These are phyloP conservation scores for Gonioctena quinquepunctata DNA, from an alignment of 1,140 invertebrate species.

Conservation along the genomic window DNA sequence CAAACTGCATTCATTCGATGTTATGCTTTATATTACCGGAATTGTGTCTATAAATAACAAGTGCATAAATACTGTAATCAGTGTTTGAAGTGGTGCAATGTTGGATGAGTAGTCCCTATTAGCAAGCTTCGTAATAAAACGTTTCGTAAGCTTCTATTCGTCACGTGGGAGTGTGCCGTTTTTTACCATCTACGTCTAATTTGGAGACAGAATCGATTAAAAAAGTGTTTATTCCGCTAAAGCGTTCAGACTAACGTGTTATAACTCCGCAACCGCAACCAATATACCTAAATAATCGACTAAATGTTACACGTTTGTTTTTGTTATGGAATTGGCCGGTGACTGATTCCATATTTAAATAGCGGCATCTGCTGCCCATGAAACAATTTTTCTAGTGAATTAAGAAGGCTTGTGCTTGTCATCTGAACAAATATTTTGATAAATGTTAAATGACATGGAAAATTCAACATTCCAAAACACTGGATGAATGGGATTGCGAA, in stretches of 20 bases:
- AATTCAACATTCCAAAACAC: conserved; percentile 45
- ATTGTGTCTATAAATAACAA: conserved; percentile 1
- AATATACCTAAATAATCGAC: not conserved
- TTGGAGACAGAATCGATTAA: not conserved
- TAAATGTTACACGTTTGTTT: conserved; percentile 20
- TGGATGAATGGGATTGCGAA: conserved; percentile 67
- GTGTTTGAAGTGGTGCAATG: conserved; percentile 48
- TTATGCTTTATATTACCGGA: not conserved
- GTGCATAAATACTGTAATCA: conserved; percentile 35
- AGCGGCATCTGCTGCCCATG: not conserved
- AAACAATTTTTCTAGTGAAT: not conserved
- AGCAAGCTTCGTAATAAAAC: conserved; percentile 35
- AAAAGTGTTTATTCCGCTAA: conserved; percentile 3
- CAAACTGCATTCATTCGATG: not conserved
- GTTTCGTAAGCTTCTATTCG: conserved; percentile 41
- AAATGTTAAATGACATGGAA: conserved; percentile 33
- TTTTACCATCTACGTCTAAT: conserved; percentile 26
- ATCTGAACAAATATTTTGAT: conserved; percentile 21
- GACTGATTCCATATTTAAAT: conserved; percentile 28
- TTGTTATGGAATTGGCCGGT: conserved; percentile 43
- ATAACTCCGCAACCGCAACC: not conserved
- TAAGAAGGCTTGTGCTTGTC: not conserved
- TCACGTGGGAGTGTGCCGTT: conserved; percentile 50
- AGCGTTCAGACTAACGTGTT: not conserved
- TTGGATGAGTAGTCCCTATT: conserved; percentile 44